Percentiles rank a stretch among this genome's conserved stretches.
phyloP scores from a whole-genome alignment of 2,888 invertebrate species.

The Aporophyla nigra region DNA sequence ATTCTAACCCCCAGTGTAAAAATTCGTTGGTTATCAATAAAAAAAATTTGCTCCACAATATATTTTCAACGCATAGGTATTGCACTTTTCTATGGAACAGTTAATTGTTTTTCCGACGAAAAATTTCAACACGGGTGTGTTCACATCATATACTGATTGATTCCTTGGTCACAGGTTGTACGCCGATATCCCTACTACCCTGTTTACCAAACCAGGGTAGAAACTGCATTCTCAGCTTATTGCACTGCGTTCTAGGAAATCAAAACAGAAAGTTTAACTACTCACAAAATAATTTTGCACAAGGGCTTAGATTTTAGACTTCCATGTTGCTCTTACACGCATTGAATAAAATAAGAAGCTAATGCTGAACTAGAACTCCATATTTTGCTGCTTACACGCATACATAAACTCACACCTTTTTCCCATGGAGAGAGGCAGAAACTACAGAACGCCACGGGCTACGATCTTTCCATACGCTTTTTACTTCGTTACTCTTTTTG shows the following conservation, averaged over 20 bases:
- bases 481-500: too few species aligned
- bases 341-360: conserved; percentile 24
- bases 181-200: not conserved
- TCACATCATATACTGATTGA: too few species aligned
- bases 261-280: conserved; percentile 21
- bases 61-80: too few species aligned
- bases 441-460: too few species aligned
- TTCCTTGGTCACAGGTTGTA: not conserved
- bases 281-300: conserved; percentile 9
- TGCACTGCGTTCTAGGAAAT: conserved; percentile 9
- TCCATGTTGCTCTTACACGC: not conserved
- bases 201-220: too few species aligned
- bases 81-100: too few species aligned
- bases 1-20: too few species aligned
- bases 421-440: too few species aligned
- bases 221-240: not conserved
- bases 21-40: too few species aligned
- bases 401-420: too few species aligned
- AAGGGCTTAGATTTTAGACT: conserved; percentile 19
- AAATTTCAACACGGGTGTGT: not conserved
- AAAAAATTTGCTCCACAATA: too few species aligned
- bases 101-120: not conserved
- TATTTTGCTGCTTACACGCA: not conserved
- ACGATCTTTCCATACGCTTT: too few species aligned
- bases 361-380: not conserved